Evolutionary conservation across 2,113 vertebrate species (phyloP), one percentile per base, ranked within the genome.

Genomic region (Raphicerus campestris): DNA sequence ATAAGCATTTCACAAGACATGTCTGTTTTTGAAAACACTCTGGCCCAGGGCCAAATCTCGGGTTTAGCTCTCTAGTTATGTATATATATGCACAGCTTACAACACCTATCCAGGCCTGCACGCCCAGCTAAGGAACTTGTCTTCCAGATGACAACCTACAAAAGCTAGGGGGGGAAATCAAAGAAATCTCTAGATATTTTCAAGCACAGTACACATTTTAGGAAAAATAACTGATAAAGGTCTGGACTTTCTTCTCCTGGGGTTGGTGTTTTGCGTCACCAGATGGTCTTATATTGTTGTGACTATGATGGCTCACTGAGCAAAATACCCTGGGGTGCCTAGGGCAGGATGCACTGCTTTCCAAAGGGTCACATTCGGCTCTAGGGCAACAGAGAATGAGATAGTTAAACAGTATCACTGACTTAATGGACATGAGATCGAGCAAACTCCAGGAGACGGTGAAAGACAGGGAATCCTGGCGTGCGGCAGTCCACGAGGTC

Each of bases 121-220:
- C 1, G n/a, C n/a, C 30, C 24, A 58, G 58, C 58, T 87, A 3
- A 15, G 28, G 53, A n/a, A 75, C 4, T 3, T 77, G 85, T 75
- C 78, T 28, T 6, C 61, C 6, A 6, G 28, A 30, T 1, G 14
- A 49, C 24, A 58, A n/a, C 14, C 2, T 51, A 28, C 39, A 49
- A 78, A 75, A n/a, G 58, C 1, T 2, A 1, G 7, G 22, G 47
- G 4, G 3, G 49, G 5, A 2, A n/a, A 7, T 60, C 42, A 39
- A 15, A 3, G 14, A 66, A 56, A 39, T 10, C 24, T 28, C 26
- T 10, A n/a, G 10, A 26, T 11, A 47, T 39, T n/a, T 60, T 85
- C 56, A 80, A 55, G 26, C 19, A 39, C 15, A 30, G 53, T 10
- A 15, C 22, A 7, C n/a, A 39, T 30, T 77, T 84, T 24, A 70